phyloP scores from a whole-genome alignment of 2,797 vertebrate genomes.

The Hippocampus kuda region DNA sequence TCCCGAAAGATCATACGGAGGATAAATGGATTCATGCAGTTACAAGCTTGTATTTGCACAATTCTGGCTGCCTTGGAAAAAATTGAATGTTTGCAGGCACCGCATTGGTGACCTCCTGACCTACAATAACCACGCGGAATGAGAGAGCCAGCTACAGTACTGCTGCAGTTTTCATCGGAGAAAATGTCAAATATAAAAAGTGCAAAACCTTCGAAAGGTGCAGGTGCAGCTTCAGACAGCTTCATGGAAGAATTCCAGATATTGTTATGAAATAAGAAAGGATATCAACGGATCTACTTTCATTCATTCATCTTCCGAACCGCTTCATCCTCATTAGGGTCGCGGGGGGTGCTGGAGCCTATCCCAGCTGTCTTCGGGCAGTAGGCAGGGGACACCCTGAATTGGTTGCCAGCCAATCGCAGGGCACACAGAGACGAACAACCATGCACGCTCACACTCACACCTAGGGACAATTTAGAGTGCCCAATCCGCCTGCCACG shows the following conservation, averaged over 20 bases:
- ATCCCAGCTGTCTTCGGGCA: no score
- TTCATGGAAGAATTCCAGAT: background rate
- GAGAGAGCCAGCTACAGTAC: background rate
- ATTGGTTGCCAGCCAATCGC: no score
- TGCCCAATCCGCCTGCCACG: no score
- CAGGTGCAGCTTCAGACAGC: background rate
- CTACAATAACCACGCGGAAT: background rate
- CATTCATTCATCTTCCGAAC: no score
- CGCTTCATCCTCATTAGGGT: no score
- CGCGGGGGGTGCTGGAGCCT: no score
- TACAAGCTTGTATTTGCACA: background rate
- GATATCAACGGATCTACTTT: slow-evolving; percentile 52
- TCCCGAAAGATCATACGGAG: background rate
- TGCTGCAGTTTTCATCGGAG: background rate
- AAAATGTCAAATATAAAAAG: background rate
- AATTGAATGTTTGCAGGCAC: background rate
- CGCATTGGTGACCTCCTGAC: no score
- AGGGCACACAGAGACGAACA: no score
- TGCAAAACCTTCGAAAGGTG: background rate
- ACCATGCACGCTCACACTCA: no score
- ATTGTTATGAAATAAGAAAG: slow-evolving; percentile 29
- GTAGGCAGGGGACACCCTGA: no score
- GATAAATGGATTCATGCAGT: background rate
- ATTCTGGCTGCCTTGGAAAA: background rate
- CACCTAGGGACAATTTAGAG: no score